Evolutionary conservation across 2,797 vertebrate genomes (phyloP).

Genomic region (Melanotaenia nigrans): DNA sequence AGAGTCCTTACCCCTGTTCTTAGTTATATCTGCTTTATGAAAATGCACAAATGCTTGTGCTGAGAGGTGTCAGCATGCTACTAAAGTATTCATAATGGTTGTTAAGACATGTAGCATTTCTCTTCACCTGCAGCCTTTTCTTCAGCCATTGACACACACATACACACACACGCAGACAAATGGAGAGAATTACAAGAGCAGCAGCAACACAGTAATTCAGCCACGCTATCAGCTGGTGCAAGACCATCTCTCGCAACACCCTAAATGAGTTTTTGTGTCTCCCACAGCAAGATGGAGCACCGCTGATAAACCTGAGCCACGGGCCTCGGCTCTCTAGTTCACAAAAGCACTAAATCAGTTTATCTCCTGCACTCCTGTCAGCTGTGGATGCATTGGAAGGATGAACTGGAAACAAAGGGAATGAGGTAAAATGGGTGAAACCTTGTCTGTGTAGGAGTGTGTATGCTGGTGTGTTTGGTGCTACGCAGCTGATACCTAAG

Average conservation of each 20-base stretch:
- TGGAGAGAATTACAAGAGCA: constrained; percentile 40
- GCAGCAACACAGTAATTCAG: constrained; percentile 53
- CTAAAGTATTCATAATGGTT: constrained; percentile 28
- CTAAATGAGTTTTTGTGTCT: constrained; percentile 66
- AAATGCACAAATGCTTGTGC: constrained; percentile 6
- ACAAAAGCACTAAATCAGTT: constrained; percentile 64
- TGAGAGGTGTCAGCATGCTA: constrained; percentile 3
- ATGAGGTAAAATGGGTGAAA: constrained; percentile 37
- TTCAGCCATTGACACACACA: constrained; percentile 7
- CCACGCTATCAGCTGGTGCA: constrained; percentile 32
- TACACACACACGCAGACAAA: constrained; percentile 6
- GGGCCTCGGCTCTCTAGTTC: constrained; percentile 42
- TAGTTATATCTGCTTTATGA: constrained; percentile 6
- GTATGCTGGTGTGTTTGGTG: constrained; percentile 20
- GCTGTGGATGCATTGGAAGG: constrained; percentile 32
- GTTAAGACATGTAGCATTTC: neutral
- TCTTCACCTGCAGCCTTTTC: constrained; percentile 23
- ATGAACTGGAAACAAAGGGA: constrained; percentile 40
- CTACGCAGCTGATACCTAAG: constrained; percentile 11
- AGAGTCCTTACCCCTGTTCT: neutral
- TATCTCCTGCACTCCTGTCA: constrained; percentile 25
- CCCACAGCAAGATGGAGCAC: constrained; percentile 65
- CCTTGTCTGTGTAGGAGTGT: constrained; percentile 14
- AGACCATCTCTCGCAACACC: constrained; percentile 59
- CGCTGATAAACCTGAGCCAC: constrained; percentile 60